These are phyloP conservation scores for Prionace glauca DNA, from an alignment of 2,797 vertebrate genomes.

Conservation along the genomic window DNA sequence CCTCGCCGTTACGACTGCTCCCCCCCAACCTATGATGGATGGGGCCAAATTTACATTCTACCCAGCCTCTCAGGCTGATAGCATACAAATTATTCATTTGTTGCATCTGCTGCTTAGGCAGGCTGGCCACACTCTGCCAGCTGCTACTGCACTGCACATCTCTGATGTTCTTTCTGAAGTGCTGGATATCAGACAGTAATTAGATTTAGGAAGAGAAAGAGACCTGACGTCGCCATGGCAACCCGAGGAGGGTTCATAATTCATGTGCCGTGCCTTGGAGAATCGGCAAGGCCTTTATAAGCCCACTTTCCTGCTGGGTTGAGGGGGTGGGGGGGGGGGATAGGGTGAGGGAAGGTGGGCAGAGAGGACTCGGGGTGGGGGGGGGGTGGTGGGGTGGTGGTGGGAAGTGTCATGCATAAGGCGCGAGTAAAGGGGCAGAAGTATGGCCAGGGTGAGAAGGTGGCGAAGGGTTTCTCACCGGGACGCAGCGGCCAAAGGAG, in stretches of 20 bases:
- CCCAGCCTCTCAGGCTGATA: slow-evolving; percentile 37
- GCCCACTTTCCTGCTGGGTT: neutral
- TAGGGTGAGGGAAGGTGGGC: neutral
- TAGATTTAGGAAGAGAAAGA: slow-evolving; percentile 28
- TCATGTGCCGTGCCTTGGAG: neutral
- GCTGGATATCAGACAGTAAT: slow-evolving; percentile 44
- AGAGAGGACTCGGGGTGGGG: too few relatives aligned
- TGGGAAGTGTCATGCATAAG: neutral
- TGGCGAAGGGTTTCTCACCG: too few relatives aligned
- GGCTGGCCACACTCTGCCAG: neutral
- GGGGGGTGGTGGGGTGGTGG: too few relatives aligned
- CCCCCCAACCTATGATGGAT: neutral
- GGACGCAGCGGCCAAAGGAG: neutral
- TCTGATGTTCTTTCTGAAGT: slow-evolving; percentile 35
- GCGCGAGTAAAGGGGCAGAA: neutral
- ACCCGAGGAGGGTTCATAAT: neutral
- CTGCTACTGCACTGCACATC: slow-evolving; percentile 42
- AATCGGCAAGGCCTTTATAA: neutral
- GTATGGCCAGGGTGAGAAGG: neutral
- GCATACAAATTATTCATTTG: slow-evolving; percentile 40
- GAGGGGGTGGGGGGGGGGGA: neutral
- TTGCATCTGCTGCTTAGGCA: slow-evolving; percentile 39
- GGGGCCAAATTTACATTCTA: slow-evolving; percentile 38
- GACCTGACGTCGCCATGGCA: neutral
- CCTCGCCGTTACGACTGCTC: neutral